Conservation (phyloP, 2,797 vertebrate species). For the Oryzias sinensis region DNA sequence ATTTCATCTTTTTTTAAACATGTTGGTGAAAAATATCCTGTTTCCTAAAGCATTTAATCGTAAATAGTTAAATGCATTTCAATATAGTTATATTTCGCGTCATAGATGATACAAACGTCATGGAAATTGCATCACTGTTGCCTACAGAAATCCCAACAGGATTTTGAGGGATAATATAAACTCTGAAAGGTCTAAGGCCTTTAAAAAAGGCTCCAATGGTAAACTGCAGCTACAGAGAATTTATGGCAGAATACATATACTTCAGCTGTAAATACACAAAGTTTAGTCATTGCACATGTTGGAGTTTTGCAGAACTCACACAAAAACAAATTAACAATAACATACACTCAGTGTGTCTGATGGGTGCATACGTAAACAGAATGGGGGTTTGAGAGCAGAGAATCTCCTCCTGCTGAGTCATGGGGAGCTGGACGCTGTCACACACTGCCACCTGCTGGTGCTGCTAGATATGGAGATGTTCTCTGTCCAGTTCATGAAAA, state of each 20-base stretch:
- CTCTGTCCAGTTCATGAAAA: neutral
- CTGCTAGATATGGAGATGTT: neutral
- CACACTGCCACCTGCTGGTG: conserved; percentile 65
- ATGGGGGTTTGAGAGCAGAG: conserved; percentile 24
- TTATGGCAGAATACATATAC: conserved; percentile 36
- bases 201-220: no score
- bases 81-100: neutral
- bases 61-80: neutral
- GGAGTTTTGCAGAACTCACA: conserved; percentile 46
- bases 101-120: conserved; percentile 6
- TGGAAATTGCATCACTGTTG: conserved; percentile 13
- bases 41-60: neutral
- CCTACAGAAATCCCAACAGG: neutral
- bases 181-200: conserved; percentile 22
- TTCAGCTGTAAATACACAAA: conserved; percentile 26
- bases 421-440: conserved; percentile 35
- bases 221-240: conserved; percentile 47
- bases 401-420: conserved; percentile 56
- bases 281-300: conserved; percentile 25
- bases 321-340: conserved; percentile 38
- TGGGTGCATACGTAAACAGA: conserved; percentile 11
- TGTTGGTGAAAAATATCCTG: no score
- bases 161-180: conserved; percentile 39
- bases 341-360: conserved; percentile 17
- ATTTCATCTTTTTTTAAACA: neutral